These are phyloP conservation scores for Sesia bembeciformis DNA, from an alignment of 2,888 invertebrate genomes.

Conservation along the genomic window DNA sequence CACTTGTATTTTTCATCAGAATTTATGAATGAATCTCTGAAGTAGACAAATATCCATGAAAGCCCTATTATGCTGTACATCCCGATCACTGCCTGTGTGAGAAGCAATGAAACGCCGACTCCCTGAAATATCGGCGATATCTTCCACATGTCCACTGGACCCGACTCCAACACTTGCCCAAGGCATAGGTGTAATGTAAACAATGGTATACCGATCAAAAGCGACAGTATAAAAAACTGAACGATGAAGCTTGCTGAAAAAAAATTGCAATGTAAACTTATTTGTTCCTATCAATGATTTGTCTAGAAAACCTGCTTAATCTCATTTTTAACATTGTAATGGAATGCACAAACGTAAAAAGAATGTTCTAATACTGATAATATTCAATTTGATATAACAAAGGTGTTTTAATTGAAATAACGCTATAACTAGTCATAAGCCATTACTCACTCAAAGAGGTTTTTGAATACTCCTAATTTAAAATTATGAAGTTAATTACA, in stretches of 20 bases:
- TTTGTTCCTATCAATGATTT: not conserved
- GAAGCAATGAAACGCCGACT: slow-evolving; percentile 86
- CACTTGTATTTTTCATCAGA: slow-evolving; percentile 85
- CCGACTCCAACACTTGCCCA: slow-evolving; percentile 88
- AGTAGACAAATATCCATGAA: slow-evolving; percentile 94
- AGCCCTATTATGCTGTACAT: slow-evolving; percentile 91
- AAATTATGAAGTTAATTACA: too few species aligned
- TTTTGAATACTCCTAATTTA: too few species aligned
- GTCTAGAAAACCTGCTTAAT: too few species aligned
- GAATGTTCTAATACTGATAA: too few species aligned
- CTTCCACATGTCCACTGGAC: slow-evolving; percentile 94
- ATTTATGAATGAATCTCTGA: slow-evolving; percentile 89
- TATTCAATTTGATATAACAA: too few species aligned
- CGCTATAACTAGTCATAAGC: too few species aligned
- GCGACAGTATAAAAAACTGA: slow-evolving; percentile 88
- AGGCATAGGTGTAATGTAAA: slow-evolving; percentile 89
- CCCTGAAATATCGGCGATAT: slow-evolving; percentile 94
- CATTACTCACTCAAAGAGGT: too few species aligned
- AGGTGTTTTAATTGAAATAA: too few species aligned
- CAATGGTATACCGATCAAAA: slow-evolving; percentile 87
- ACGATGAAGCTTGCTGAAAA: slow-evolving; percentile 87
- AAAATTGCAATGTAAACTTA: slow-evolving; percentile 7
- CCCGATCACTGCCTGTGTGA: slow-evolving; percentile 86
- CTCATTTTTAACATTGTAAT: too few species aligned
- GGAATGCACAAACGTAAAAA: too few species aligned